Conservation (phyloP, 2,797 vertebrate genomes). For the Siniperca obscura region DNA sequence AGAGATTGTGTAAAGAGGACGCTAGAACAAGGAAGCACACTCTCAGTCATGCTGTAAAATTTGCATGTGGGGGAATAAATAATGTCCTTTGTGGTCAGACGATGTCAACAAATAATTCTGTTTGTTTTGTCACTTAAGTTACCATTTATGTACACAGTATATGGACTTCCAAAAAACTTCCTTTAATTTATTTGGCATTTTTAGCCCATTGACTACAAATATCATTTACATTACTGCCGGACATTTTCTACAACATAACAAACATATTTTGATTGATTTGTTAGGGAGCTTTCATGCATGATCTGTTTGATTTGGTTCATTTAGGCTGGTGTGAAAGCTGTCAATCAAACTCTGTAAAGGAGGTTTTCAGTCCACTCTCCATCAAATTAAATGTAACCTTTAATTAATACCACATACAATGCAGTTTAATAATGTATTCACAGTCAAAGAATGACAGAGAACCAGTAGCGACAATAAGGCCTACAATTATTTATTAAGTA, state of each 20-base stretch:
- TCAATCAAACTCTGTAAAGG: no score
- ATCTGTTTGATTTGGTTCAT: background rate
- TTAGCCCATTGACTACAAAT: background rate
- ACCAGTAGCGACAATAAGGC: no score
- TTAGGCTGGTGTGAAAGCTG: no score
- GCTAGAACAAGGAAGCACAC: background rate
- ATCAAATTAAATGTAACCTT: no score
- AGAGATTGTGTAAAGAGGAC: slow-evolving; percentile 32
- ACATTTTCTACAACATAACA: background rate
- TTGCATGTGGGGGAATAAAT: slow-evolving; percentile 6
- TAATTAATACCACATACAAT: no score
- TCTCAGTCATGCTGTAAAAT: background rate
- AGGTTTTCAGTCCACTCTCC: no score
- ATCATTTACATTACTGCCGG: background rate
- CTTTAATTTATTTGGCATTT: background rate
- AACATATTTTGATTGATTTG: background rate
- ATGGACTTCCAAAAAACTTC: background rate
- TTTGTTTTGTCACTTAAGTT: background rate
- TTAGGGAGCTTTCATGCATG: background rate
- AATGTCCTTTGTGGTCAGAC: background rate
- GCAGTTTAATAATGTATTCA: no score
- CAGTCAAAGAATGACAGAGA: no score
- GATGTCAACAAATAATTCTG: background rate
- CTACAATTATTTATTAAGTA: no score
- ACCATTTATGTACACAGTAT: background rate